phyloP scores from a whole-genome alignment of 2,113 vertebrate species.

The Hippopotamus amphibius region DNA sequence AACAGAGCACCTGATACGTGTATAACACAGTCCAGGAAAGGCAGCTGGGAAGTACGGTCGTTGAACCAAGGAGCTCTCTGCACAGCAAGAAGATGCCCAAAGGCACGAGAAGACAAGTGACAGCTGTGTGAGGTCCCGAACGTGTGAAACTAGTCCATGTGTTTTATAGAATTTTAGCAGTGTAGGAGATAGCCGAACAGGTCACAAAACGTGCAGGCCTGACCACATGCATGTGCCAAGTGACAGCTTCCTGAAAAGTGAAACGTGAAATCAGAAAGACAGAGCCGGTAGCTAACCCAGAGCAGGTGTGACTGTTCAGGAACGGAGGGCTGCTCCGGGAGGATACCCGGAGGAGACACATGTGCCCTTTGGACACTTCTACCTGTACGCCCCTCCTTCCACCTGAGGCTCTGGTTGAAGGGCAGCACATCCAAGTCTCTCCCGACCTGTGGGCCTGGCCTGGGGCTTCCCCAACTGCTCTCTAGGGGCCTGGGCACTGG shows the following conservation, averaged over 20 bases:
- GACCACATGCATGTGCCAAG: not conserved
- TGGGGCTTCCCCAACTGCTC: not conserved
- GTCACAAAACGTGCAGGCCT: not conserved
- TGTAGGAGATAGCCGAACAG: not conserved
- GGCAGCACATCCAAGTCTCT: not conserved
- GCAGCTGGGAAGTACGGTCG: not conserved
- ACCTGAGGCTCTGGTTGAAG: not conserved
- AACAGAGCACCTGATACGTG: too few species aligned
- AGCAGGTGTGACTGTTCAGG: too few species aligned
- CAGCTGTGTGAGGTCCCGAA: not conserved
- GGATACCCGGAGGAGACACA: not conserved
- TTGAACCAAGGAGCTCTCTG: not conserved
- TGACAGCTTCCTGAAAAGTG: not conserved
- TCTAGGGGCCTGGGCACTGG: not conserved
- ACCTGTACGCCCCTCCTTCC: accelerated
- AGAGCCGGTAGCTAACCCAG: not conserved
- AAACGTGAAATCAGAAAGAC: not conserved
- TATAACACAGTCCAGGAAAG: not conserved
- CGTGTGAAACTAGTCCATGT: not conserved
- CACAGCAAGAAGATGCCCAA: not conserved
- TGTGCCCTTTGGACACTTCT: not conserved
- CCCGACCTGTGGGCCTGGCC: not conserved
- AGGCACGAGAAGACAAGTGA: not conserved
- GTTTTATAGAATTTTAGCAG: not conserved
- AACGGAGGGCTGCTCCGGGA: not conserved